phyloP scores from a whole-genome alignment of 2,888 invertebrate genomes.

The Drosophila fungiperda region DNA sequence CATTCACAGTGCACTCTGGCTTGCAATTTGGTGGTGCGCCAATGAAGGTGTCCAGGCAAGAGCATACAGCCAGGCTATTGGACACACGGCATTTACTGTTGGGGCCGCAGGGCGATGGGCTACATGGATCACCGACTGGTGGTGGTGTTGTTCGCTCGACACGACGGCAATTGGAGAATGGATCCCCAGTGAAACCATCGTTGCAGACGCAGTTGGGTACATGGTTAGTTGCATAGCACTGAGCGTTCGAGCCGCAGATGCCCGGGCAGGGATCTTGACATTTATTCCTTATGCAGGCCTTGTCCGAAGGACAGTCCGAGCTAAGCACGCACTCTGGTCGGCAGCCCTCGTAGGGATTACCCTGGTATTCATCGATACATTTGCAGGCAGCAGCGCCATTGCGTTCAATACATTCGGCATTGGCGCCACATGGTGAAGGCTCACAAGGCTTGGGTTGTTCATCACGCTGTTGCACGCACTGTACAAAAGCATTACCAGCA shows the following conservation, averaged over 20 bases:
- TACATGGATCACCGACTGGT: conserved; percentile 87
- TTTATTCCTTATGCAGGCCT: conserved; percentile 93
- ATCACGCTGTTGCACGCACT: conserved; percentile 88
- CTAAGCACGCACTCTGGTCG: conserved; percentile 94
- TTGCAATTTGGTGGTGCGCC: conserved; percentile 93
- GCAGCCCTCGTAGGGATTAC: conserved; percentile 94
- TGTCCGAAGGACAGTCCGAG: conserved; percentile 93
- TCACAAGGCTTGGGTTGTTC: conserved; percentile 90
- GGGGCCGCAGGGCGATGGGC: conserved; percentile 92
- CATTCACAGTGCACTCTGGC: conserved; percentile 93
- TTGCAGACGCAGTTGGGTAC: conserved; percentile 93
- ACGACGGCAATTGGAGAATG: conserved; percentile 87
- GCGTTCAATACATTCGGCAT: conserved; percentile 91
- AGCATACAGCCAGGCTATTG: conserved; percentile 91
- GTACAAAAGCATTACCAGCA: conserved; percentile 93
- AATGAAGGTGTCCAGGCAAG: conserved; percentile 89
- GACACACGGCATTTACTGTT: conserved; percentile 91
- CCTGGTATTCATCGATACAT: conserved; percentile 92
- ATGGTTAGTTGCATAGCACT: conserved; percentile 94
- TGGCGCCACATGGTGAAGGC: conserved; percentile 94
- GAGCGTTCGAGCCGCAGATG: conserved; percentile 92
- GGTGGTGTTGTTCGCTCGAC: conserved; percentile 71
- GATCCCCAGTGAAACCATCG: conserved; percentile 91
- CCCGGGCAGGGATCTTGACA: conserved; percentile 95
- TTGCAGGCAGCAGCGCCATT: conserved; percentile 93